Evolutionary conservation across 2,797 vertebrate species (phyloP), one percentile per base, ranked within the genome.

Genomic region (Spatula versicolor): DNA sequence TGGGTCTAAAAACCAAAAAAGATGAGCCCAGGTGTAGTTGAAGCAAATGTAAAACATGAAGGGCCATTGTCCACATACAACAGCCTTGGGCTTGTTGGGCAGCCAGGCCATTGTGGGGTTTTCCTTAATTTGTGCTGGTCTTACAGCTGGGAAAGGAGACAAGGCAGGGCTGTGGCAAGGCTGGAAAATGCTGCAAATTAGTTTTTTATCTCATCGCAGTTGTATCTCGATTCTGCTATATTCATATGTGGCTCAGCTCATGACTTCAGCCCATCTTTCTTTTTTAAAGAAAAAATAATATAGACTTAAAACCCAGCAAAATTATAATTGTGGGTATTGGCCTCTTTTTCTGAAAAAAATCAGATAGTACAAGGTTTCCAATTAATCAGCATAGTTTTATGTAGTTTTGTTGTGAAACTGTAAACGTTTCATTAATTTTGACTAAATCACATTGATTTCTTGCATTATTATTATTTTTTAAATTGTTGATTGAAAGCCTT

Each of bases 221-320:
- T 21, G 2, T 50, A 7, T 54, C 14, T 67, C 22, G 31, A 25
- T 1, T 1, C 31, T 0, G 0, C n/a, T 73, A 1, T 60, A 13
- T 60, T 69, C 31, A 13, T 23, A 26, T 35, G 39, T 2, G 18
- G 25, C 12, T 83, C 31, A 75, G 39, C 62, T 89, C 7, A 8
- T 71, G 43, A 26, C 20, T 64, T 72, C 6, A 30, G 33, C 33
- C 21, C 3, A 5, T 33, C 1, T 67, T 25, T 72, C 22, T 69
- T 72, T 23, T 31, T 0, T 1, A 71, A 48, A 84, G 35, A 43
- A 79, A 77, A 35, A 72, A 30, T 46, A 69, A 4, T 14, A 7
- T 14, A 62, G 50, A 80, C 55, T 82, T 80, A 58, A 94, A 35
- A 33, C 31, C 45, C 4, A 63, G 26, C 18, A 68, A 43, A 62